These are phyloP conservation scores for Lycocorax pyrrhopterus DNA, from an alignment of 2,113 vertebrate species.

Conservation along the genomic window DNA sequence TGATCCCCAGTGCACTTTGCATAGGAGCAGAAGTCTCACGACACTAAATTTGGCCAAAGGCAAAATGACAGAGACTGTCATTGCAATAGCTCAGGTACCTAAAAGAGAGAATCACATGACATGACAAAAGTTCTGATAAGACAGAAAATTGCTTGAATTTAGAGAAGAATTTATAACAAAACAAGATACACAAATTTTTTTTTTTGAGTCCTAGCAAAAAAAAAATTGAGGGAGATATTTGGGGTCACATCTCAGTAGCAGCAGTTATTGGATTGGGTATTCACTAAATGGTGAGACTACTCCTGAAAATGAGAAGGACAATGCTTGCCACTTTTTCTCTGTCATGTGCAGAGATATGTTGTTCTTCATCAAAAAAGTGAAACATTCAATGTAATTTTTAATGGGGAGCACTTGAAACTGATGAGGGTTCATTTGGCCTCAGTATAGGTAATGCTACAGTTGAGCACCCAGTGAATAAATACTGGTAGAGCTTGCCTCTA, in stretches of 20 bases:
- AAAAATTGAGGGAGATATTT: constrained; percentile 43
- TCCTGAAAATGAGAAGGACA: neutral
- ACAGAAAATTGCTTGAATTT: neutral
- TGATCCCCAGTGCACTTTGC: neutral
- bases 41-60: neutral
- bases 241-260: constrained; percentile 18
- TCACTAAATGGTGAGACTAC: neutral
- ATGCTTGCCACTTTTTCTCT: neutral
- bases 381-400: neutral
- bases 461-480: neutral
- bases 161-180: neutral
- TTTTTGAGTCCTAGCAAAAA: neutral
- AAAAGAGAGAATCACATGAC: neutral
- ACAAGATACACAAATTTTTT: neutral
- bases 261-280: neutral
- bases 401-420: neutral
- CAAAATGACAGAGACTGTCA: neutral
- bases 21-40: neutral
- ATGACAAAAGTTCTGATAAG: neutral
- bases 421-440: neutral
- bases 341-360: neutral
- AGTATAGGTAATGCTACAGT: neutral
- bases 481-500: neutral
- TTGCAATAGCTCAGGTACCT: neutral
- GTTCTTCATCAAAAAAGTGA: neutral